These are phyloP conservation scores for Mus pahari DNA, from an alignment of 2,113 vertebrate species.

Conservation along the genomic window DNA sequence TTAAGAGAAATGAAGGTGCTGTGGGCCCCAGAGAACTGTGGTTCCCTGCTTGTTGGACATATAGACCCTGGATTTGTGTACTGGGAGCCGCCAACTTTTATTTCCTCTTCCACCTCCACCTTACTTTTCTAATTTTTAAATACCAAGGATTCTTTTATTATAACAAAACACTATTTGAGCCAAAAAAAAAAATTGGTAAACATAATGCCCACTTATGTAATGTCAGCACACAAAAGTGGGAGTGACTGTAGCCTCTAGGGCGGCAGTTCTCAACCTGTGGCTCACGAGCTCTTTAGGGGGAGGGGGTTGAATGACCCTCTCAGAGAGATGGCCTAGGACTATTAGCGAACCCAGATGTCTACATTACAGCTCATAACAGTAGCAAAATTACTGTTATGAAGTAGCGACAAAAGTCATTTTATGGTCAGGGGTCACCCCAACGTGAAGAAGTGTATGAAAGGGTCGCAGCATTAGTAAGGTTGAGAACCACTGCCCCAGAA, in stretches of 20 bases:
- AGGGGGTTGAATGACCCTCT: background rate
- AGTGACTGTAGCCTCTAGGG: background rate
- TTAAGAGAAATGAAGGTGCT: conserved; percentile 25
- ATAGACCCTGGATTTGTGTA: background rate
- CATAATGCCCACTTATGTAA: background rate
- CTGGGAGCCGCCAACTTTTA: background rate
- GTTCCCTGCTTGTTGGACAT: too few relatives aligned
- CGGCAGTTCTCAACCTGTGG: background rate
- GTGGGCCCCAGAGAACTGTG: background rate
- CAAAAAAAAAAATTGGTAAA: background rate
- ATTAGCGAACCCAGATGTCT: background rate
- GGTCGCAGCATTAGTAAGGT: background rate
- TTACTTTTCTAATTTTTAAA: background rate
- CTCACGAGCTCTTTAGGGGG: too few relatives aligned
- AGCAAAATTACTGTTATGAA: background rate
- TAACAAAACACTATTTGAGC: conserved; percentile 15
- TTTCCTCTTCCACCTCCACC: background rate
- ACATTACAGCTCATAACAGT: too few relatives aligned
- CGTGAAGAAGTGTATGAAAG: background rate
- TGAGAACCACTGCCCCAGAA: background rate
- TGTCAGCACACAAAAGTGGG: background rate
- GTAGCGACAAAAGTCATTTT: background rate
- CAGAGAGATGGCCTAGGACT: background rate
- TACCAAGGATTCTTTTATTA: background rate
- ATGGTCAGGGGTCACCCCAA: background rate